Conservation (phyloP, 2,797 vertebrate genomes). For the Pseudotriccus pelzelni region DNA sequence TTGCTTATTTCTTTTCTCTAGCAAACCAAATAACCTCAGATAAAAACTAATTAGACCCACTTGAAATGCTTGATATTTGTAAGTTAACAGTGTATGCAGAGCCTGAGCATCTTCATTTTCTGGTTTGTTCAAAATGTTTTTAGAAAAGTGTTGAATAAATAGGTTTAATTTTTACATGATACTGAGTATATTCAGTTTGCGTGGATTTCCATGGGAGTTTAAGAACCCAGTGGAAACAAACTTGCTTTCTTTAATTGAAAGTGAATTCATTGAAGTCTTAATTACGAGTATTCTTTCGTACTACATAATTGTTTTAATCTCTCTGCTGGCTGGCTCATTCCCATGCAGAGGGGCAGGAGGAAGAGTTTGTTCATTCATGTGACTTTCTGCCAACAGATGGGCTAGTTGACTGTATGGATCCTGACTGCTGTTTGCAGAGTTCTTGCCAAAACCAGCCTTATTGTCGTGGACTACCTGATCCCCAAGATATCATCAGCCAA, state of each 20-base stretch:
- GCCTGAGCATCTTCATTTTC: neutral
- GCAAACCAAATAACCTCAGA: conserved; percentile 38
- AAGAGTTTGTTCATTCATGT: conserved; percentile 51
- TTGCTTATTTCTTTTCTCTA: conserved; percentile 19
- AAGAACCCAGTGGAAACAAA: neutral
- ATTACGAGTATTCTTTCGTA: conserved; percentile 8
- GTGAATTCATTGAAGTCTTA: conserved; percentile 18
- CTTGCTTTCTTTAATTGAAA: neutral
- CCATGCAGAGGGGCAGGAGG: neutral
- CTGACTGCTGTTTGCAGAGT: conserved; percentile 95
- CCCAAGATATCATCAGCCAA: conserved; percentile 85
- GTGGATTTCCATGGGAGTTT: neutral
- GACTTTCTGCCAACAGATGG: conserved; percentile 86
- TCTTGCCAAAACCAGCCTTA: conserved; percentile 94
- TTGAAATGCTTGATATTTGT: conserved; percentile 47
- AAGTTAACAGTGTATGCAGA: conserved; percentile 4
- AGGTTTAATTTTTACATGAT: neutral
- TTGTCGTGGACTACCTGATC: conserved; percentile 94
- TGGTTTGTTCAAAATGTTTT: conserved; percentile 12
- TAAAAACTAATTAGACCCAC: conserved; percentile 26
- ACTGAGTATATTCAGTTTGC: neutral
- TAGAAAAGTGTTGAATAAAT: neutral
- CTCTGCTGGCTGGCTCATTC: neutral
- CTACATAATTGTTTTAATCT: neutral
- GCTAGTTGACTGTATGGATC: conserved; percentile 96